These are phyloP conservation scores for Rhabdornis inornatus DNA, from an alignment of 2,113 vertebrate genomes.

Conservation along the genomic window DNA sequence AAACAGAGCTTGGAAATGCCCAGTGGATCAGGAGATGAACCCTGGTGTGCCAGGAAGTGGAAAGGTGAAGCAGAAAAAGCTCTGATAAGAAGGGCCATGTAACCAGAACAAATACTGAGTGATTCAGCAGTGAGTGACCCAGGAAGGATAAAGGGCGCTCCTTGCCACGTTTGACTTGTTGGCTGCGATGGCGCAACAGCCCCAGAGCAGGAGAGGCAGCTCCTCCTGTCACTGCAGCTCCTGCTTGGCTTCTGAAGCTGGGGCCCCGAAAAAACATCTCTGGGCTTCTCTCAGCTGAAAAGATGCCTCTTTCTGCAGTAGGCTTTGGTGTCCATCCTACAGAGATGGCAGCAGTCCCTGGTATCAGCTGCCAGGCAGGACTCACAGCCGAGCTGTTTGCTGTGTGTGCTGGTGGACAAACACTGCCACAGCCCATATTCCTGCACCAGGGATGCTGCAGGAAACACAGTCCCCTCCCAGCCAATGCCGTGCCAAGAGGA, in stretches of 20 bases:
- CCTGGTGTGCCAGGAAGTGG: not conserved
- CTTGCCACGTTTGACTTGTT: not conserved
- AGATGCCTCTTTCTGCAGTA: not conserved
- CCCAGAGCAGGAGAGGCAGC: fast-evolving
- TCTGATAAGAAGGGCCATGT: not conserved
- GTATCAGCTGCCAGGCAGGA: not conserved
- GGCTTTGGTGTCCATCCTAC: fast-evolving
- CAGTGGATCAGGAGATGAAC: not conserved
- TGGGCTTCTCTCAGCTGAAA: not conserved
- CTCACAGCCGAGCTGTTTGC: not conserved
- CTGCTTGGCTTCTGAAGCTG: not conserved
- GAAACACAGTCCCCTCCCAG: not conserved
- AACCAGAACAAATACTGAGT: not conserved
- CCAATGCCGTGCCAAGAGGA: not conserved
- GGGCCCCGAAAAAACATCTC: not conserved
- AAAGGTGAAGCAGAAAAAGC: not conserved
- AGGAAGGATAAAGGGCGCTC: not conserved
- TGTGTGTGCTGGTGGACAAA: fast-evolving
- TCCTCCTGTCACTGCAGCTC: not conserved
- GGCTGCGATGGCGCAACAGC: fast-evolving
- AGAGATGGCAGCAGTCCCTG: fast-evolving
- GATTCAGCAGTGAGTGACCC: not conserved
- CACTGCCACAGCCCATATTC: not conserved
- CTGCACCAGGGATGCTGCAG: not conserved
- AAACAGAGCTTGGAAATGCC: not conserved